Evolutionary conservation across 1,140 invertebrate genomes (phyloP), one percentile per base, ranked within the genome.

Genomic region (Drosophila ogumai): DNA sequence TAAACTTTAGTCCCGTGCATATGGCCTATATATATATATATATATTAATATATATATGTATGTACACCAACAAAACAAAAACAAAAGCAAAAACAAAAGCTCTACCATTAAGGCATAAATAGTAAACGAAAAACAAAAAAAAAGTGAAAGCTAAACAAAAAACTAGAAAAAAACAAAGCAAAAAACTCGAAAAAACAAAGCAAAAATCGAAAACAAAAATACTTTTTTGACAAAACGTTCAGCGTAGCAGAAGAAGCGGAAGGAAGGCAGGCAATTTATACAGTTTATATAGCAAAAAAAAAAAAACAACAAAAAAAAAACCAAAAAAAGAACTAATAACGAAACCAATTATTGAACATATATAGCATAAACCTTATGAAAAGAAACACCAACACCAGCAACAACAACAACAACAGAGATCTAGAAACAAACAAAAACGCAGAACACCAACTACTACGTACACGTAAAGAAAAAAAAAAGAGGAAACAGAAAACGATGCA

Each of bases 281-380:
- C 84, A 88, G 68, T 87, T 87, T 84, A 87, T 87, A 87, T 87
- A 88, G 72, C 67, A 80, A 82, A 82, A 65, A 79, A 68, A 67
- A 54, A 44, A 47, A 74, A 41, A 44, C 22, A 49, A 36, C 25
- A 43, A 40, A 58, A 52, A 50, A 54, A 54, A 44, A 54, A 65
- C 34, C 7, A 50, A 52, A 59, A 36, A 58, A 54, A 50, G 46
- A 76, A 36, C 38, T 46, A 75, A 63, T 55, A 76, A 57, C 52
- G 31, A 76, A 65, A 61, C 47, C 57, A 76, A 57, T 75, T 66
- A 75, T 54, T 74, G 41, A 74, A 63, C 57, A 50, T 73, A 54
- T 44, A 73, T 72, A 71, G 34, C n/a, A 56, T 65, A 65, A 31
- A 57, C 49, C 50, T 57, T 58, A 69, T 58, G 44, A 69, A 31